Conservation (phyloP, 2,113 vertebrate species). For the Glaucidium brasilianum region DNA sequence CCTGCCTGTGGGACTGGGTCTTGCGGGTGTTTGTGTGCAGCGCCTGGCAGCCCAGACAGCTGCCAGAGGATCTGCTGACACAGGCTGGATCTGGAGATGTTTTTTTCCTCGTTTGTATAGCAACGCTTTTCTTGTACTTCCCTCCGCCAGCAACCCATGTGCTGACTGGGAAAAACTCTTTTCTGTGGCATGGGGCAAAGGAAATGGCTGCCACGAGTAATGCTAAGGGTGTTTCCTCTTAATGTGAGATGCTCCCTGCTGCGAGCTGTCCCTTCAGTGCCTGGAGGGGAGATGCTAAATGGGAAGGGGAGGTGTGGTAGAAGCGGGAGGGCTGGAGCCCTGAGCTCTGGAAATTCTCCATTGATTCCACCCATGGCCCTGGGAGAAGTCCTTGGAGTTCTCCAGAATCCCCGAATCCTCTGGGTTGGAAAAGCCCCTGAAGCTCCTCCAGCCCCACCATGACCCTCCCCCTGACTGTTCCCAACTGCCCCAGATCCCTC, state of each 20-base stretch:
- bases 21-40: neutral
- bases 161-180: neutral
- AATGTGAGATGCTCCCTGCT: neutral
- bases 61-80: neutral
- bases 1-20: neutral
- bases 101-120: neutral
- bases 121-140: slow-evolving; percentile 16
- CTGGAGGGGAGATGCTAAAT: neutral
- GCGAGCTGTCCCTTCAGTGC: neutral
- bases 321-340: neutral
- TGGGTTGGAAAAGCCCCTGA: too few relatives aligned
- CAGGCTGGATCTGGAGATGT: neutral
- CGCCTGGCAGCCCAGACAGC: neutral
- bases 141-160: neutral
- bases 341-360: neutral
- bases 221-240: neutral
- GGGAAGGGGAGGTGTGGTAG: neutral
- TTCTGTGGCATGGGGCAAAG: neutral
- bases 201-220: neutral
- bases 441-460: too few relatives aligned
- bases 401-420: neutral
- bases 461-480: too few relatives aligned
- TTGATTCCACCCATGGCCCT: fast-evolving
- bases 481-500: too few relatives aligned
- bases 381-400: neutral